Conservation (phyloP, 2,113 vertebrate genomes). For the Hemiprocne comata region DNA sequence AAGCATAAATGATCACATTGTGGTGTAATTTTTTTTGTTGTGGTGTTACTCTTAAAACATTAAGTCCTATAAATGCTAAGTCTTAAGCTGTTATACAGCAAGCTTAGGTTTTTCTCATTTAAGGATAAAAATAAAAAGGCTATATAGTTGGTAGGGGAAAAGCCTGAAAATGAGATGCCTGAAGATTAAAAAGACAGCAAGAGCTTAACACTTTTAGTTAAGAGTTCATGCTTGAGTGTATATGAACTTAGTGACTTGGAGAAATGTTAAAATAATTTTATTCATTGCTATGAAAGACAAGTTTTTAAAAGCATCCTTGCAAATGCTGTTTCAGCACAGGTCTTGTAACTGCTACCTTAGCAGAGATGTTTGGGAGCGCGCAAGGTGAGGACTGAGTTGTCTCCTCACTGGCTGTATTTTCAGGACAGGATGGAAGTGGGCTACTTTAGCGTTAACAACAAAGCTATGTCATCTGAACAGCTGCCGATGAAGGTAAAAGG, state of each 20-base stretch:
- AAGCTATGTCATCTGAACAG: not conserved
- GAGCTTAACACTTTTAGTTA: not conserved
- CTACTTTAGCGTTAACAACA: not conserved
- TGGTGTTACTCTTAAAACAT: not conserved
- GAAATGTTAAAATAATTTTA: not conserved
- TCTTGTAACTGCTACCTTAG: not conserved
- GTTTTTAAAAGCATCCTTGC: not conserved
- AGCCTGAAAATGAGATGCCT: not conserved
- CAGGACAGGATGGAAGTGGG: not conserved
- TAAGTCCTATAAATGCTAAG: not conserved
- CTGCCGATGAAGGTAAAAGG: not conserved
- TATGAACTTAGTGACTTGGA: not conserved
- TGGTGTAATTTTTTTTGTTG: not conserved
- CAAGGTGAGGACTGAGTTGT: not conserved
- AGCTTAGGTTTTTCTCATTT: not conserved
- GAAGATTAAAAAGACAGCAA: not conserved
- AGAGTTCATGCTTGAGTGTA: not conserved
- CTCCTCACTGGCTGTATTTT: not conserved
- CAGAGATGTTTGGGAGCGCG: not conserved
- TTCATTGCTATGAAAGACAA: accelerated
- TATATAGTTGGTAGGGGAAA: not conserved
- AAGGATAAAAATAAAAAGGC: too few species aligned
- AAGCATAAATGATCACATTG: not conserved
- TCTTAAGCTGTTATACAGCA: not conserved
- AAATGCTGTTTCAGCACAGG: not conserved